A percentile compares a stretch with the other conserved stretches of the same genome.
Evolutionary conservation across 2,888 invertebrate species (phyloP).

Genomic region (Drosophila robusta): DNA sequence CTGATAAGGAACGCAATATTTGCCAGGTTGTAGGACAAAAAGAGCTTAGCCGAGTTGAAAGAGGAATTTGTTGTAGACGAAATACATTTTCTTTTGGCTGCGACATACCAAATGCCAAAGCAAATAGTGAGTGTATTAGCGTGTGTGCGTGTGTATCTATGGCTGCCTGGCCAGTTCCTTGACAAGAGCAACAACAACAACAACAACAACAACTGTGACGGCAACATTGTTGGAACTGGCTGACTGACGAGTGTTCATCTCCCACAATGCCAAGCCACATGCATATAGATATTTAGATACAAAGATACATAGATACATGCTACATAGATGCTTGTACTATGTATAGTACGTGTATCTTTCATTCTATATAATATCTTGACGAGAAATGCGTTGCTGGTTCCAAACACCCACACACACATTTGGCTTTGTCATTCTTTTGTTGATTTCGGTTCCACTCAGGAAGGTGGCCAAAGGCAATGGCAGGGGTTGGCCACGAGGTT

Average conservation of each 20-base stretch:
- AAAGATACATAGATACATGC: constrained; percentile 11
- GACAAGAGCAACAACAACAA: constrained; percentile 50
- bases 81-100: constrained; percentile 60
- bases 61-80: constrained; percentile 43
- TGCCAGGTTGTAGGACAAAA: constrained; percentile 41
- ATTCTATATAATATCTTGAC: constrained; percentile 33
- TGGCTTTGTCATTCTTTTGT: constrained; percentile 56
- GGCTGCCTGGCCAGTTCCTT: constrained; percentile 52
- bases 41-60: constrained; percentile 40
- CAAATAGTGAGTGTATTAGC: constrained; percentile 49
- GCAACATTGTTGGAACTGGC: constrained; percentile 64
- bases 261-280: constrained; percentile 38
- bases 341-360: constrained; percentile 48
- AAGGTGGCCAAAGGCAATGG: constrained; percentile 10
- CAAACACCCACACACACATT: constrained; percentile 38
- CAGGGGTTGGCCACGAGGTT: constrained; percentile 29
- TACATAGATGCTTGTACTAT: constrained; percentile 43
- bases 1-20: constrained; percentile 68
- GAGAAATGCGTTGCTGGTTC: constrained; percentile 57
- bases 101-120: constrained; percentile 75
- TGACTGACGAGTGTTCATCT: constrained; percentile 50
- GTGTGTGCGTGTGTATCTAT: constrained; percentile 33
- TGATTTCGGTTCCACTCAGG: constrained; percentile 16
- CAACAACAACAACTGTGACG: constrained; percentile 16
- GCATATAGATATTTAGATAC: neutral